Percentiles rank a stretch among this genome's conserved stretches.
phyloP scores from a whole-genome alignment of 2,113 vertebrate species.

The Urocynchramus pylzowi region DNA sequence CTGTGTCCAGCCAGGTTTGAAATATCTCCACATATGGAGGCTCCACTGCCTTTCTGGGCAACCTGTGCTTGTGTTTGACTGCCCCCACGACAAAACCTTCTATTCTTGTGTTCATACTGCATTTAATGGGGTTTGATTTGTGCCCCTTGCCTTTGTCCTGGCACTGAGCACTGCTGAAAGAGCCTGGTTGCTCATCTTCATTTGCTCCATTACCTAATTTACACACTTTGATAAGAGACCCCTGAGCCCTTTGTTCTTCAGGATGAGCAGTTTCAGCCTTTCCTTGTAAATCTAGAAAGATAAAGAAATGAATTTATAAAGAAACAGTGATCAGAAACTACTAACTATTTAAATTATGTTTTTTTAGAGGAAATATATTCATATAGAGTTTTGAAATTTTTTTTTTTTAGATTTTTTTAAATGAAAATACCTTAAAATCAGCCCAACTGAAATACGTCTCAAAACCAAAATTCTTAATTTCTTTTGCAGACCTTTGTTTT shows the following conservation, averaged over 20 bases:
- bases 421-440: neutral
- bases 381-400: neutral
- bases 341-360: fast-evolving
- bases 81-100: fast-evolving
- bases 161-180: neutral
- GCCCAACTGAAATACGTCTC: neutral
- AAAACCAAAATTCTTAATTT: neutral
- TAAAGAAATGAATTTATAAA: neutral
- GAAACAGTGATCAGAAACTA: neutral
- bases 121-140: neutral
- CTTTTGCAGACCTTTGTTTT: neutral
- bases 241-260: neutral
- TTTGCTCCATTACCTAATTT: neutral
- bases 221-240: neutral
- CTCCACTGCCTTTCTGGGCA: neutral
- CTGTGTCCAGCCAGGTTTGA: neutral
- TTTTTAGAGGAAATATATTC: neutral
- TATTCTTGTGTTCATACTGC: neutral
- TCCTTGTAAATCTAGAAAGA: neutral
- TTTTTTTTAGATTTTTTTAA: neutral
- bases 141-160: neutral
- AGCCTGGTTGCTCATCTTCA: neutral
- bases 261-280: neutral
- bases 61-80: neutral
- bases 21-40: neutral